Base-by-base conservation (phyloP, 2,113 vertebrate genomes). In the Pagrus major region DNA sequence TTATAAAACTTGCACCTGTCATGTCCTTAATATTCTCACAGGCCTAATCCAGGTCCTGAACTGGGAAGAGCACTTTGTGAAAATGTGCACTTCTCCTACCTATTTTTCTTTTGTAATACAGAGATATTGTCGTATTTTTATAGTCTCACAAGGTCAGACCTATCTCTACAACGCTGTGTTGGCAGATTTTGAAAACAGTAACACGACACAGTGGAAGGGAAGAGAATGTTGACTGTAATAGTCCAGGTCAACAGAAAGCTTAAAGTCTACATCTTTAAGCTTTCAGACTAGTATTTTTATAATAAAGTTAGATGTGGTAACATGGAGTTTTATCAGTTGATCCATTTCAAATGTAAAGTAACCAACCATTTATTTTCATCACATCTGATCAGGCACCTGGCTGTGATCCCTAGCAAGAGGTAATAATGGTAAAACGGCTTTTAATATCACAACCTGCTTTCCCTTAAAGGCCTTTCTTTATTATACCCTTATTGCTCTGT, bases 1-100 rank as follows among this genome's bases (percentile, higher is more conserved):
- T 84, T 80, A 71, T 81, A 74, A 52, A 20, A 73, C 31, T 63
- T 75, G 52, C 66, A 59, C 39, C 44, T 72, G 51, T 49, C 69
- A 68, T 60, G 21, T 41, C 55, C 7, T 65, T 55, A 69, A 63
- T 82, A 67, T 76, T 75, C 37, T 63, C 42, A 71, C 14, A 52
- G 58, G 49, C 52, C 27, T 71, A 39, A 73, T 77, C 64, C 55
- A 51, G 16, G 7, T 65, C 18, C 31, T 52, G 35, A 72, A 55
- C 49, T 16, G 14, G 21, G 27, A 49, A 15, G n/a, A 59, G 21
- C 29, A 56, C 35, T 49, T 46, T 46, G 15, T 33, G 12, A 44
- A 65, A 44, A 54, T 54, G 16, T 68, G 37, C 5, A 29, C 14
- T 37, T 9, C 25, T 7, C 9, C 7, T 47, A 33, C 21, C 27